Percentiles rank a stretch among this genome's conserved stretches.
phyloP scores from a whole-genome alignment of 2,888 invertebrate species.

The Napeogenes sylphis region DNA sequence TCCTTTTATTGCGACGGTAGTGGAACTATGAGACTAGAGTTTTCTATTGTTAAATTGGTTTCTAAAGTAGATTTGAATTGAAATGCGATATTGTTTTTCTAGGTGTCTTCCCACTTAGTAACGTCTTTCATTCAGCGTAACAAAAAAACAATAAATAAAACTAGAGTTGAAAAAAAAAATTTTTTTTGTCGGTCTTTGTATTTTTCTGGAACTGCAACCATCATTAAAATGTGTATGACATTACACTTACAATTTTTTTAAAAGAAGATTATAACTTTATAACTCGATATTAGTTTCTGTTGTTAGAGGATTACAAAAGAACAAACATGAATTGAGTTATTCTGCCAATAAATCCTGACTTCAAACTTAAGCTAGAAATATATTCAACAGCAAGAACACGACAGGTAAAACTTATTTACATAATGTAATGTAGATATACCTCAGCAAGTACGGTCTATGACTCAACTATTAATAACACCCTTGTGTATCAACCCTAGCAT shows the following conservation, averaged over 20 bases:
- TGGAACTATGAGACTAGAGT: conserved; percentile 33
- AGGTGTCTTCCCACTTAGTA: conserved; percentile 7
- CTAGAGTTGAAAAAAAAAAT: too few species aligned
- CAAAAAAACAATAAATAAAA: too few species aligned
- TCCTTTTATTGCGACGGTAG: conserved; percentile 48
- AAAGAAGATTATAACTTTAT: too few species aligned
- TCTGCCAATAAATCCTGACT: too few species aligned
- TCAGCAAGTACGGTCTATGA: conserved; percentile 44
- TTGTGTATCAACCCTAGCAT: conserved; percentile 46
- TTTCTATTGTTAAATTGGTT: conserved; percentile 32
- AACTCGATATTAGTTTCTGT: too few species aligned
- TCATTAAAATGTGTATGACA: too few species aligned
- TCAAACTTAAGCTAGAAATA: background rate
- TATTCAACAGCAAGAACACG: background rate
- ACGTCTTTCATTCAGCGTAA: background rate
- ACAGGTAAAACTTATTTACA: conserved; percentile 8
- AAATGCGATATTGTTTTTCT: conserved; percentile 25
- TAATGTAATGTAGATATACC: conserved; percentile 45
- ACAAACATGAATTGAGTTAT: too few species aligned
- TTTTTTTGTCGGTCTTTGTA: too few species aligned
- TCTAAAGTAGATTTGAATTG: conserved; percentile 29
- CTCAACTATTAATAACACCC: conserved; percentile 60
- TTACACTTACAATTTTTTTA: too few species aligned
- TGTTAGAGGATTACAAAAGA: too few species aligned
- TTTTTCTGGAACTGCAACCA: too few species aligned